Conservation (phyloP, 2,888 invertebrate genomes). For the Stenodema calcarata region DNA sequence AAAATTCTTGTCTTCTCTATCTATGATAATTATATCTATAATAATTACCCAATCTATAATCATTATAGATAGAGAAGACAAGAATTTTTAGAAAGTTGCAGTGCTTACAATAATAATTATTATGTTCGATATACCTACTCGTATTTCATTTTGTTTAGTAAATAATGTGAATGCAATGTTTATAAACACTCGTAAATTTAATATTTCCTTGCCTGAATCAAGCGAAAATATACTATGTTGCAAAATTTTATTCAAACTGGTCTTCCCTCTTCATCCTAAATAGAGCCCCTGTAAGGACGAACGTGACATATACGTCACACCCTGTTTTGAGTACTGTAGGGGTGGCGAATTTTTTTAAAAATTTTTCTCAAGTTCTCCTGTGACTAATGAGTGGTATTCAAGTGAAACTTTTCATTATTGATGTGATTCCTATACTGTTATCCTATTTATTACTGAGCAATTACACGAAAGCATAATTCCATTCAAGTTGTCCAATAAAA, state of each 20-base stretch:
- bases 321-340: neutral
- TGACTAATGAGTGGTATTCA: neutral
- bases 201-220: neutral
- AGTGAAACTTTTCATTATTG: neutral
- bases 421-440: too few relatives aligned
- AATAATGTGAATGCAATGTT: neutral
- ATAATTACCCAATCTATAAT: too few relatives aligned
- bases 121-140: too few relatives aligned
- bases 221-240: neutral
- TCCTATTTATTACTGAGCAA: too few relatives aligned
- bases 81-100: too few relatives aligned
- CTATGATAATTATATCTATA: too few relatives aligned
- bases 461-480: too few relatives aligned
- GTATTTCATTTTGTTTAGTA: too few relatives aligned
- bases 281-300: neutral
- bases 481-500: too few relatives aligned
- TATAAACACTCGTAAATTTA: neutral
- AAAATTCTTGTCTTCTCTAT: too few relatives aligned
- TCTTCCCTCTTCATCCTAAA: neutral
- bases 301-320: neutral
- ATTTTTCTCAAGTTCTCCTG: neutral
- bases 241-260: neutral
- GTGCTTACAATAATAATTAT: too few relatives aligned
- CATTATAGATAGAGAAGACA: too few relatives aligned
- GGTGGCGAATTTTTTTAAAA: neutral